Evolutionary conservation across 2,888 invertebrate genomes (phyloP).

Genomic region (Malacosoma neustria): DNA sequence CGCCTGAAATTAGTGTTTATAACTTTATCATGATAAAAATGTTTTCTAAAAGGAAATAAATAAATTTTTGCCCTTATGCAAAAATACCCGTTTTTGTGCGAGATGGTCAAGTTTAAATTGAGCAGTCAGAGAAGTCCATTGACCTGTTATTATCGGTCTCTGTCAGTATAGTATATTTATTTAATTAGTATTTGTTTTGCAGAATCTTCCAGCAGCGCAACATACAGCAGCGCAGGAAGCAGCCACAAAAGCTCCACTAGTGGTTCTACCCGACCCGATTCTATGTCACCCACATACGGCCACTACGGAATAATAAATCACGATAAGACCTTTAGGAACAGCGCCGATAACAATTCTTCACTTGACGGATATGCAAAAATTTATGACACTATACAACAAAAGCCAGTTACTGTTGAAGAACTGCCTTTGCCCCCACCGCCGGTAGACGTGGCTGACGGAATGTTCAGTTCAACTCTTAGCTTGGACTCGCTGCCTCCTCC

Average conservation of each 20-base stretch:
- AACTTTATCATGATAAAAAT: no score
- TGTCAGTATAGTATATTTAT: no score
- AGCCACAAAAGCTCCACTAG: constrained; percentile 24
- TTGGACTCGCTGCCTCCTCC: constrained; percentile 88
- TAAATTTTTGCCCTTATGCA: no score
- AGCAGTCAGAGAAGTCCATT: no score
- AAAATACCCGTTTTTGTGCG: no score
- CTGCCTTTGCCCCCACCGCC: constrained; percentile 82
- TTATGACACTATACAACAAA: constrained; percentile 50
- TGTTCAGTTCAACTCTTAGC: constrained; percentile 85
- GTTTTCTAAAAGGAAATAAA: no score
- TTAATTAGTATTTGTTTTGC: constrained; percentile 6
- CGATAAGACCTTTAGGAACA: constrained; percentile 37
- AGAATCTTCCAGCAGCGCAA: constrained; percentile 36
- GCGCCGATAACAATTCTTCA: constrained; percentile 41
- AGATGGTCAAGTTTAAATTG: no score
- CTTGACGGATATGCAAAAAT: constrained; percentile 65
- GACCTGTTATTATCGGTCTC: no score
- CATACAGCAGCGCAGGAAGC: constrained; percentile 26
- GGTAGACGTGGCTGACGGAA: constrained; percentile 58
- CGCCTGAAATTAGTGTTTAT: no score
- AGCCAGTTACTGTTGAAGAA: constrained; percentile 47
- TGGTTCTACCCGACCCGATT: constrained; percentile 33
- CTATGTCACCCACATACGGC: constrained; percentile 39
- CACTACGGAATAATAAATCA: constrained; percentile 48